Base-by-base conservation (phyloP, 2,797 vertebrate genomes). In the Helicolenus hilgendorfi region DNA sequence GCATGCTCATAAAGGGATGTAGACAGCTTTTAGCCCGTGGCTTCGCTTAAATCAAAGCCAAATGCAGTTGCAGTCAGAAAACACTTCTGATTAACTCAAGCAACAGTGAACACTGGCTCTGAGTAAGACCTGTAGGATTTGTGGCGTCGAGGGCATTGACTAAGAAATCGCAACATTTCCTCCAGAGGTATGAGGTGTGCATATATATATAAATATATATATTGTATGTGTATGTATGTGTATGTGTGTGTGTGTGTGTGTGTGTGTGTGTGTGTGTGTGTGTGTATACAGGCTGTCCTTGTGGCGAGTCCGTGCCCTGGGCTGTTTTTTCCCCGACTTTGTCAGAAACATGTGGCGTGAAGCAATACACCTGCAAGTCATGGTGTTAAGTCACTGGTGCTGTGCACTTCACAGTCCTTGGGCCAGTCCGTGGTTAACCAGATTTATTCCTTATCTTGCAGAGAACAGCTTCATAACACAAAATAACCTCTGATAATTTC, bases 21-120 rank as follows among this genome's bases (percentile, higher is more conserved):
- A 87, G 97, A 98, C 97, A 97, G 96, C 85, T 97, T 97, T 93
- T 97, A 97, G 96, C 97, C 97, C 22, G 85, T 92, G 95, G 97
- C 96, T 94, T 96, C 92, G 89, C 95, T 98, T 98, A 97, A 97
- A 97, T 97, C 96, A 97, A 96, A 97, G 80, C 92, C 96, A 96
- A 95, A 96, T 90, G 95, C 89, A 84, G 93, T 97, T 93, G 95
- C 92, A 97, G 95, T 97, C 95, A 96, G 92, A 95, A 96, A 96
- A 97, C 96, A 96, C 95, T 96, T 96, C 90, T 91, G 96, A 97
- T 97, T 97, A 96, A 96, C 96, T 97, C 93, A 97, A 96, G 96
- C 95, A 95, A 97, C 96, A 96, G 88, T 96, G 96, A 96, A 92
- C 94, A 96, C 89, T 93, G 90, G 91, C 95, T 97, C 94, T 97